A percentile compares a stretch with the other conserved stretches of the same genome.
Evolutionary conservation across 2,888 invertebrate genomes (phyloP).

Genomic region (Tethea ocularis): DNA sequence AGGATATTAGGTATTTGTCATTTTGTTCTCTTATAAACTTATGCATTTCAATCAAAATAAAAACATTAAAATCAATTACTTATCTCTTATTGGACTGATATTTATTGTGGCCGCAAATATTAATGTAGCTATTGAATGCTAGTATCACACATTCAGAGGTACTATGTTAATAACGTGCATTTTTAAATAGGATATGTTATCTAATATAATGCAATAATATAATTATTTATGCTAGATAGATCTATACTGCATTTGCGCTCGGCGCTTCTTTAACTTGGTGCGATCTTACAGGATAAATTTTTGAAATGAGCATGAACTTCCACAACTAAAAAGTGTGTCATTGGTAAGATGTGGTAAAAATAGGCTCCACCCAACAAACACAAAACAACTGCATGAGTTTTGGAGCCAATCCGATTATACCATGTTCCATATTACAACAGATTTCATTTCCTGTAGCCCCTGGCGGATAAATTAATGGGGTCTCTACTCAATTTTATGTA

Average conservation of each 20-base stretch:
- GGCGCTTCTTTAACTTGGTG: neutral
- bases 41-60: neutral
- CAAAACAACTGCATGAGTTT: too few relatives aligned
- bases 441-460: too few relatives aligned
- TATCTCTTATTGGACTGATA: conserved; percentile 6
- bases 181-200: neutral
- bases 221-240: too few relatives aligned
- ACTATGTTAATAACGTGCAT: neutral
- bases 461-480: too few relatives aligned
- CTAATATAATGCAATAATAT: too few relatives aligned
- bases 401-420: too few relatives aligned
- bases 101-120: neutral
- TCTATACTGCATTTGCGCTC: neutral
- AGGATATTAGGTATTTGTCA: neutral
- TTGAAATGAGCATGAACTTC: neutral
- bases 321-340: neutral
- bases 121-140: neutral
- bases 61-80: conserved; percentile 7
- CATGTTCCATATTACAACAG: too few relatives aligned
- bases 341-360: neutral
- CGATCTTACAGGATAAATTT: neutral
- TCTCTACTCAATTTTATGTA: too few relatives aligned
- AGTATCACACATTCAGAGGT: conserved; percentile 3
- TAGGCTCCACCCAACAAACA: too few relatives aligned
- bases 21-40: neutral